Conservation (phyloP, 92 coral and sea anemone species). For the Plumapathes pennacea region DNA sequence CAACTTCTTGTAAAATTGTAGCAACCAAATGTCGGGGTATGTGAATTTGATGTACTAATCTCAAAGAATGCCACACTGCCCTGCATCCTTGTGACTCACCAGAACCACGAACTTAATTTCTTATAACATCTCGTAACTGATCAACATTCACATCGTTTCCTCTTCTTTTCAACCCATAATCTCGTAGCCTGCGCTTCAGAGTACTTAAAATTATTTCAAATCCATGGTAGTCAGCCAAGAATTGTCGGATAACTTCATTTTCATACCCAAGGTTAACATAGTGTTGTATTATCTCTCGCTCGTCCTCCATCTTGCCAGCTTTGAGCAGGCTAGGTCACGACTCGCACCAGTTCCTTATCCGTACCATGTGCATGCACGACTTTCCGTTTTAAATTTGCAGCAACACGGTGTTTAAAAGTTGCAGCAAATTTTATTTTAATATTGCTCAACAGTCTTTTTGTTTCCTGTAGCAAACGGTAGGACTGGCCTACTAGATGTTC, state of each 20-base stretch:
- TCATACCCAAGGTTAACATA: constrained; percentile 4
- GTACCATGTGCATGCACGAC: not conserved
- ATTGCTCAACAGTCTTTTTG: too few relatives aligned
- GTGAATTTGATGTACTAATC: constrained; percentile 2
- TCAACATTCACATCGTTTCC: constrained; percentile 10
- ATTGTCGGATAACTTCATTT: constrained; percentile 1
- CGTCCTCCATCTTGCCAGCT: constrained; percentile 4
- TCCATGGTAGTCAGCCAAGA: constrained; percentile 11
- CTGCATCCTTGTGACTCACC: constrained; percentile 1
- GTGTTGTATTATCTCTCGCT: not conserved
- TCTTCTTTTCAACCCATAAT: constrained; percentile 6
- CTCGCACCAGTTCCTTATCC: not conserved
- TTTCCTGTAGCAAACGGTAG: not conserved
- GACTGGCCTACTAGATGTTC: not conserved
- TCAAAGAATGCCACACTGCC: constrained; percentile 6
- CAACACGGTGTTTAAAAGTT: too few relatives aligned
- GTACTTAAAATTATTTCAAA: constrained; percentile 2
- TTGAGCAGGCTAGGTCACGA: too few relatives aligned
- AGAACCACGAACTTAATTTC: too few relatives aligned
- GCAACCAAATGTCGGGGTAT: not conserved
- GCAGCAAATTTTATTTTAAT: too few relatives aligned
- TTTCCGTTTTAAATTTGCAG: constrained; percentile 7
- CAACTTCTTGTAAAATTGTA: not conserved
- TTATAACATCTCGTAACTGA: constrained; percentile 4
- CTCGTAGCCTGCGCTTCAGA: constrained; percentile 10